Percentiles rank a stretch among this genome's conserved stretches.
These are phyloP conservation scores for Darwinula stevensoni DNA, from an alignment of 2,888 invertebrate genomes.

Conservation along the genomic window DNA sequence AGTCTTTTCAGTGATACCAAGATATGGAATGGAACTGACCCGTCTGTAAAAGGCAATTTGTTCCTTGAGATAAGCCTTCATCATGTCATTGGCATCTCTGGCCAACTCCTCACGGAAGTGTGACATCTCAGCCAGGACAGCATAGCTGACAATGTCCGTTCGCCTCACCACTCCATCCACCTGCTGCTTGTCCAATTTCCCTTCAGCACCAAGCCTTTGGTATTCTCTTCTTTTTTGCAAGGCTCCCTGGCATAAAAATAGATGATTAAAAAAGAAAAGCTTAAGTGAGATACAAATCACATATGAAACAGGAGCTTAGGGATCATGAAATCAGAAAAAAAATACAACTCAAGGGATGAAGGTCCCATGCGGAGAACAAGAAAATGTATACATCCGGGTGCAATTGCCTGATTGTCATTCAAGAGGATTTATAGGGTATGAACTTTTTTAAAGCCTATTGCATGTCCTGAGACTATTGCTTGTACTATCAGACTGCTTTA, in stretches of 20 bases:
- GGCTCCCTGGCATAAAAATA: slow-evolving; percentile 22
- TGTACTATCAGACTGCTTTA: too few species aligned
- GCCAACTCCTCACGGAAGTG: slow-evolving; percentile 71
- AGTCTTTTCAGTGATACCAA: too few species aligned
- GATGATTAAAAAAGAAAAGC: neutral
- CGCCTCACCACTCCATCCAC: slow-evolving; percentile 47
- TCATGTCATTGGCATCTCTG: slow-evolving; percentile 48
- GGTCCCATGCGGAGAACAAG: too few species aligned
- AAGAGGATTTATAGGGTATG: too few species aligned
- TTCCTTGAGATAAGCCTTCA: slow-evolving; percentile 54
- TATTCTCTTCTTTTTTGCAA: slow-evolving; percentile 69
- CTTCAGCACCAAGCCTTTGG: slow-evolving; percentile 42
- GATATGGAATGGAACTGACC: neutral
- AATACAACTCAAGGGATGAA: too few species aligned
- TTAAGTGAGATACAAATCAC: too few species aligned
- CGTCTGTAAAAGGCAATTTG: slow-evolving; percentile 66
- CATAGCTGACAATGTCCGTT: slow-evolving; percentile 72
- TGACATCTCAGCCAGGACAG: slow-evolving; percentile 71
- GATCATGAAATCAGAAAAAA: too few species aligned
- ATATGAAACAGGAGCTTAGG: too few species aligned
- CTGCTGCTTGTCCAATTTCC: slow-evolving; percentile 51
- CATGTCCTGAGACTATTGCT: too few species aligned
- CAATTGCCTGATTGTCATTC: too few species aligned
- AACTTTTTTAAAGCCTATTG: too few species aligned
- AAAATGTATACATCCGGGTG: too few species aligned